Conservation (phyloP, 2,888 invertebrate species). For the Pelosia muscerda region DNA sequence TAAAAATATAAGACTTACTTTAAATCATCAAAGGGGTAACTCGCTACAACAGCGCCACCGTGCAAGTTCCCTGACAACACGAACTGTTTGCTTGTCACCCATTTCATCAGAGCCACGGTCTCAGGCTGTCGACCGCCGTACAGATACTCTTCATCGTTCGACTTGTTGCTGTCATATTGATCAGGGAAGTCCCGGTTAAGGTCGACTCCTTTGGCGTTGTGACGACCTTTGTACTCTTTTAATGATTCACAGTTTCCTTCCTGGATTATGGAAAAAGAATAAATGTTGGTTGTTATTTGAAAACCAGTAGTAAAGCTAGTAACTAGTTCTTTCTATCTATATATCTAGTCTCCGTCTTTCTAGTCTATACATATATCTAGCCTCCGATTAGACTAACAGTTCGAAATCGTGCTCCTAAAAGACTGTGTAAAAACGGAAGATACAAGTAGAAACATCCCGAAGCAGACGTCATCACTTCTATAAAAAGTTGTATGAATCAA, state of each 20-base stretch:
- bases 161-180: conserved; percentile 88
- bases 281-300: background rate
- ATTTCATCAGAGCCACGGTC: conserved; percentile 95
- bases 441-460: too few relatives aligned
- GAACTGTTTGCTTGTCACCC: conserved; percentile 95
- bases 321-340: too few relatives aligned
- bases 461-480: too few relatives aligned
- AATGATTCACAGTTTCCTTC: conserved; percentile 93
- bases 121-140: conserved; percentile 92
- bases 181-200: conserved; percentile 98
- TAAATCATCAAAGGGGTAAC: conserved; percentile 98
- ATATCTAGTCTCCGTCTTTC: too few relatives aligned
- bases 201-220: conserved; percentile 93
- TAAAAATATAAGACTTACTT: conserved; percentile 81
- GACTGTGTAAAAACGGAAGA: too few relatives aligned
- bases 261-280: conserved; percentile 68
- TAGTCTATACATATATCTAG: too few relatives aligned
- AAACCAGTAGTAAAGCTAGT: too few relatives aligned
- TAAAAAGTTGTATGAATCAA: too few relatives aligned
- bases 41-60: conserved; percentile 98
- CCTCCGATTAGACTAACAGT: too few relatives aligned
- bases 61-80: conserved; percentile 98
- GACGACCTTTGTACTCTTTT: conserved; percentile 89
- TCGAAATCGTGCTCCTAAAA: too few relatives aligned
- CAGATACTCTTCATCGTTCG: conserved; percentile 78